A percentile compares a stretch with the other conserved stretches of the same genome.
These are phyloP conservation scores for Cochlearius cochlearius DNA, from an alignment of 2,113 vertebrate genomes.

Conservation along the genomic window DNA sequence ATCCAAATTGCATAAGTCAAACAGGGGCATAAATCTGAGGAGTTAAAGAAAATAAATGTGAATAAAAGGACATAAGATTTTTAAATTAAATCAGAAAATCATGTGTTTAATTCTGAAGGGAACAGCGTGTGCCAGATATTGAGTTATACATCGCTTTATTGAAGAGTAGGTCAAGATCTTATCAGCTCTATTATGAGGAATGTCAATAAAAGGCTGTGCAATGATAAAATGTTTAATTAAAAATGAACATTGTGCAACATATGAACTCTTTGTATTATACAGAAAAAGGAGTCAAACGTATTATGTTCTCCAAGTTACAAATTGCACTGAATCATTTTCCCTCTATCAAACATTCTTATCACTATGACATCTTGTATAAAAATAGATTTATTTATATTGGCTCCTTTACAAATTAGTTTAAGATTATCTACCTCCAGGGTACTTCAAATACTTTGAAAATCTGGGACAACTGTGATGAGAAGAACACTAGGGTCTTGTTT, in stretches of 20 bases:
- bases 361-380: background rate
- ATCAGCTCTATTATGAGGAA: slow-evolving; percentile 61
- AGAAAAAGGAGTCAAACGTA: slow-evolving; percentile 14
- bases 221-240: slow-evolving; percentile 72
- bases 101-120: slow-evolving; percentile 46
- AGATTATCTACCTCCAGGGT: background rate
- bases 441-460: background rate
- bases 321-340: background rate
- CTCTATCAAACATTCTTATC: slow-evolving; percentile 13
- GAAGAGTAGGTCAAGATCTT: slow-evolving; percentile 63
- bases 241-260: slow-evolving; percentile 61
- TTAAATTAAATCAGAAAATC: slow-evolving; percentile 55
- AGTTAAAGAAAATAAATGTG: slow-evolving; percentile 36
- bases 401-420: background rate
- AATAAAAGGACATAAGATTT: background rate
- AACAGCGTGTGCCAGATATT: slow-evolving; percentile 36
- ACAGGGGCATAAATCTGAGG: background rate
- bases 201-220: slow-evolving; percentile 49
- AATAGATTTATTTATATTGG: background rate
- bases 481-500: background rate
- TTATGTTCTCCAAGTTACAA: slow-evolving; percentile 16
- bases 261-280: slow-evolving; percentile 37
- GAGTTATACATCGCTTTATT: slow-evolving; percentile 56
- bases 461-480: background rate
- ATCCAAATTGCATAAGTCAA: background rate